Base-by-base conservation (phyloP, 2,888 invertebrate genomes). In the Microchrysa polita region DNA sequence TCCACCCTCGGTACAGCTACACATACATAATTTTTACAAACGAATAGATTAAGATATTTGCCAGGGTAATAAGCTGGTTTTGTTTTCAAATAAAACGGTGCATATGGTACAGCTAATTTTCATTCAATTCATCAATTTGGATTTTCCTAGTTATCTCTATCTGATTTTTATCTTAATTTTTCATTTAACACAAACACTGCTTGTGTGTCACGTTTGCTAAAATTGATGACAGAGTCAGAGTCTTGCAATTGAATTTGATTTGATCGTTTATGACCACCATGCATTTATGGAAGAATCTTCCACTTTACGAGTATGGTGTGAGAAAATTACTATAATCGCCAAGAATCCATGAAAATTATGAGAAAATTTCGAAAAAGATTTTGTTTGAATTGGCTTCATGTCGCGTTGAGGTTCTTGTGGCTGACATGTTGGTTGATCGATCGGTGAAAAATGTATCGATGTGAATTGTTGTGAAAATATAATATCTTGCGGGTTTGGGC, bases 111-210 rank as follows among this genome's bases (percentile, higher is more conserved):
- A 53, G 61, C 75, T 75, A 75, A 75, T 75, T 75, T 74, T 42
- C 20, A 57, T n/a, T n/a, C 74, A 44, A 74, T 74, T 74, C 74
- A 74, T 23, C 27, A 52, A 60, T 34, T 5, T 34, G 27, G 7
- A 34, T 2, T 34, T 7, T 34, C 7, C 27, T 55, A 53, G 48
- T 60, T 52, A 34, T 18, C 22, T 16, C 22, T 16, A 20, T n/a
- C n/a, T 69, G 75, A 75, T 75, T 48, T n/a, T 73, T 63, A 75
- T 75, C 75, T 75, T 73, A 75, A 73, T 73, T 73, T 69, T 69
- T 69, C 69, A 69, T 42, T 69, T 69, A 67, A 67, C 67, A 69
- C 34, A 55, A 16, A 22, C 22, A 5, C 14, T 27, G n/a, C 14
- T 34, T 34, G 27, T 34, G 7, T 34, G n/a, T n/a, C n/a, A n/a